Percentiles rank a stretch among this genome's conserved stretches.
These are phyloP conservation scores for Netelia virgata DNA, from an alignment of 2,888 invertebrate genomes.

Conservation along the genomic window DNA sequence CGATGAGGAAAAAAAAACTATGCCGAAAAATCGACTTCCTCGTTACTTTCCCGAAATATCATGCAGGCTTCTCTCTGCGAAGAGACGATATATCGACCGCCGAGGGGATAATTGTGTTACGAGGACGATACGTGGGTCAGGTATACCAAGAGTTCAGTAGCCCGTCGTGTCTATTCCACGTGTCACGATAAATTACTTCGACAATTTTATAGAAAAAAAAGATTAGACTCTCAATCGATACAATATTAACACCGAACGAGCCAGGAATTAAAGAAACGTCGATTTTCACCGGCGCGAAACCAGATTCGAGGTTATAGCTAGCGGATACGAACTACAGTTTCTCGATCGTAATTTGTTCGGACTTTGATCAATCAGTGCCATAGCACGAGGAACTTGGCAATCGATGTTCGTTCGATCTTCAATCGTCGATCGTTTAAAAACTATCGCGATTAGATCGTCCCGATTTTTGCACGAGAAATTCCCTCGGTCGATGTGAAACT, in stretches of 20 bases:
- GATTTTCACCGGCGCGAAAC: too few species aligned
- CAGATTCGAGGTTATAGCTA: too few species aligned
- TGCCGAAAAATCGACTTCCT: background rate
- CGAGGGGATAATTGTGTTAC: constrained; percentile 33
- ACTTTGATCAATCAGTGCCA: too few species aligned
- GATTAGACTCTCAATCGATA: background rate
- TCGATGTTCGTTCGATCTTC: too few species aligned
- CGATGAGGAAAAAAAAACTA: background rate
- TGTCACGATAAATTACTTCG: constrained; percentile 1
- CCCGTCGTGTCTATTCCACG: constrained; percentile 4
- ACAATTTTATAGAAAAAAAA: background rate
- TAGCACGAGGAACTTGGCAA: too few species aligned
- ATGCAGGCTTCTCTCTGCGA: background rate
- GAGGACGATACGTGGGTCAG: constrained; percentile 45
- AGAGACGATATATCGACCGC: constrained; percentile 18
- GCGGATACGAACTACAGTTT: too few species aligned
- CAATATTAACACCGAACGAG: background rate
- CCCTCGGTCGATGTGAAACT: too few species aligned
- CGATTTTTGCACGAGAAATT: too few species aligned
- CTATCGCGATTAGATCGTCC: too few species aligned
- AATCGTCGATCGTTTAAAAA: too few species aligned
- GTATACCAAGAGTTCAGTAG: constrained; percentile 36
- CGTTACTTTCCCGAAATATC: background rate
- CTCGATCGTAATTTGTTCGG: too few species aligned
- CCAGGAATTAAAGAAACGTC: background rate